A percentile compares a stretch with the other conserved stretches of the same genome.
Conservation (phyloP, 2,797 vertebrate genomes). For the Pipistrellus pygmaeus region DNA sequence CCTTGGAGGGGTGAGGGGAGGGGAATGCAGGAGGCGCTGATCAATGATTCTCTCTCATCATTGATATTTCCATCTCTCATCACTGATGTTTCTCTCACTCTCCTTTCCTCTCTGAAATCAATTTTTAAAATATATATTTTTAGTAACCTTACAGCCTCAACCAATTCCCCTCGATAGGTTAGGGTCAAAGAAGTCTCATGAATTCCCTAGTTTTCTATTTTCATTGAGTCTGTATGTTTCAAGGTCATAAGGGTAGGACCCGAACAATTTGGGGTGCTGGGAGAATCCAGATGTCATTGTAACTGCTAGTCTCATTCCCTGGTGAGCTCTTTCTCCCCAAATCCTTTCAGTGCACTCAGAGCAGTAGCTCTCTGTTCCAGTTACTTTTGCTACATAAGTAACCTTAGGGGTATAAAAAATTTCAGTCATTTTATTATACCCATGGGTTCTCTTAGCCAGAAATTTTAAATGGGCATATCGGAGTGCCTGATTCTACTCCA, state of each 20-base stretch:
- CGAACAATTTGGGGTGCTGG: not conserved
- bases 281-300: not conserved
- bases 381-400: not conserved
- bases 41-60: too few species aligned
- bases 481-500: not conserved
- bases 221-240: conserved; percentile 25
- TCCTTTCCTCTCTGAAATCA: too few species aligned
- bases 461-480: not conserved
- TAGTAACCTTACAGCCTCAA: not conserved
- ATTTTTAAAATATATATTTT: too few species aligned
- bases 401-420: not conserved
- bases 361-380: not conserved
- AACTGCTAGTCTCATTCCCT: not conserved
- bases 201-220: not conserved
- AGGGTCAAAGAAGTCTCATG: not conserved
- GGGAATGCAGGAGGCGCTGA: too few species aligned
- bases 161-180: not conserved
- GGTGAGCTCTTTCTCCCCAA: not conserved
- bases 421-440: not conserved
- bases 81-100: too few species aligned
- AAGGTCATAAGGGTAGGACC: not conserved
- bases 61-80: too few species aligned
- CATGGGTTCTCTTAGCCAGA: not conserved
- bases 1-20: fast-evolving
- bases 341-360: not conserved